These are phyloP conservation scores for Polydesmus complanatus DNA, from an alignment of 2,888 invertebrate genomes.

Conservation along the genomic window DNA sequence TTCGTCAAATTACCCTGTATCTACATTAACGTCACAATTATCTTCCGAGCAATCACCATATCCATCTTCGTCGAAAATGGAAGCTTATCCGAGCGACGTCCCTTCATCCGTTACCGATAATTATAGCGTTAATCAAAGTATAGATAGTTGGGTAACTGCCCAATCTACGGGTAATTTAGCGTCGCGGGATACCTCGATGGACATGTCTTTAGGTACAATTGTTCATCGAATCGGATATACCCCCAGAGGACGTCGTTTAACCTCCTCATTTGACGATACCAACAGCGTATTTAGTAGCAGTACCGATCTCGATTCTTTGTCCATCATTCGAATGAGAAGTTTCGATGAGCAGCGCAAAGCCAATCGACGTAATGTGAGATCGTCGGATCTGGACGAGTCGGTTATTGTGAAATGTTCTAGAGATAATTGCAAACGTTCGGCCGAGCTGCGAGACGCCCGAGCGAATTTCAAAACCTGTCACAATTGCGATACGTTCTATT, in stretches of 20 bases:
- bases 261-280: neutral
- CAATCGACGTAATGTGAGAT: neutral
- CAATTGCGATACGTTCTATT: constrained; percentile 89
- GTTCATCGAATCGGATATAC: neutral
- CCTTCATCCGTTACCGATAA: no score
- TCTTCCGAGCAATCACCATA: no score
- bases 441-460: constrained; percentile 60
- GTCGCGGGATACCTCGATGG: neutral
- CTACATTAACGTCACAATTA: no score
- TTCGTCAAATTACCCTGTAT: no score
- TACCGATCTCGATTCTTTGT: neutral
- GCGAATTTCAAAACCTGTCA: constrained; percentile 79
- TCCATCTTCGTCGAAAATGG: no score
- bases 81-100: no score
- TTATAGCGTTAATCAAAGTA: no score
- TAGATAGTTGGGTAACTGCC: neutral
- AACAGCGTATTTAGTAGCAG: neutral
- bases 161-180: neutral
- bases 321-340: neutral
- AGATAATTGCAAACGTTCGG: constrained; percentile 60
- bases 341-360: neutral
- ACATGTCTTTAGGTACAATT: neutral
- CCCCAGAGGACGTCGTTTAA: neutral
- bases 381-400: constrained; percentile 15
- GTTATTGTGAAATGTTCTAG: constrained; percentile 56